Percentiles rank a stretch among this genome's conserved stretches.
Conservation (phyloP, 1,140 invertebrate species). For the Oncopeltus fasciatus region DNA sequence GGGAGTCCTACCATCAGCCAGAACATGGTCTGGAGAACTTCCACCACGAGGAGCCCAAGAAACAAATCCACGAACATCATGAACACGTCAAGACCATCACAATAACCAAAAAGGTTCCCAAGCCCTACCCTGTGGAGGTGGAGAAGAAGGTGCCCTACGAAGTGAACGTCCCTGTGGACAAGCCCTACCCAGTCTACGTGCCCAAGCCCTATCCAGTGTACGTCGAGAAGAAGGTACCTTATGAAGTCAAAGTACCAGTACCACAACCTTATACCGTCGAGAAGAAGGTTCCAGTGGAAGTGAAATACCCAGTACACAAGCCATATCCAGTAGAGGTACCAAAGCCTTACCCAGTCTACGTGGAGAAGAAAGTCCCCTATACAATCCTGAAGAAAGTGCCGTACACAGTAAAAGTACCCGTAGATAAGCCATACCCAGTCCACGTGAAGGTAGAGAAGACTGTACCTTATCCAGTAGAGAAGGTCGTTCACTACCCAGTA, state of each 20-base stretch:
- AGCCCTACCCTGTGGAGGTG: constrained; percentile 45
- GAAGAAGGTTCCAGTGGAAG: constrained; percentile 20
- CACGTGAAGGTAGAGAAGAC: constrained; percentile 26
- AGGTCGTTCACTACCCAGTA: constrained; percentile 37
- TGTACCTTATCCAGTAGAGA: constrained; percentile 45
- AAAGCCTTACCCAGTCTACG: constrained; percentile 48
- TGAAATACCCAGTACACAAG: constrained; percentile 23
- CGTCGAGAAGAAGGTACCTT: constrained; percentile 32
- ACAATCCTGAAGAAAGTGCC: constrained; percentile 30
- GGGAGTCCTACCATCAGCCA: background rate
- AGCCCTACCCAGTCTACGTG: constrained; percentile 24
- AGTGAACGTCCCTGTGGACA: constrained; percentile 25
- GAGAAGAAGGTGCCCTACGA: constrained; percentile 38
- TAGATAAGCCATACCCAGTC: constrained; percentile 42
- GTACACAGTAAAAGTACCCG: constrained; percentile 47
- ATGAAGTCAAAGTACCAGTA: constrained; percentile 40
- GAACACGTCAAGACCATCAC: constrained; percentile 15
- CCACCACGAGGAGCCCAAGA: background rate
- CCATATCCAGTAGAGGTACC: constrained; percentile 38
- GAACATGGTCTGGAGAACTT: background rate
- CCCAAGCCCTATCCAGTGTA: constrained; percentile 28
- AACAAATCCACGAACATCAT: background rate
- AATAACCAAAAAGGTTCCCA: constrained; percentile 28
- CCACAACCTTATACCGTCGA: constrained; percentile 20
- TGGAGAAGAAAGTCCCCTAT: constrained; percentile 51